Evolutionary conservation across 2,113 vertebrate genomes (phyloP).

Genomic region (Pterocles gutturalis): DNA sequence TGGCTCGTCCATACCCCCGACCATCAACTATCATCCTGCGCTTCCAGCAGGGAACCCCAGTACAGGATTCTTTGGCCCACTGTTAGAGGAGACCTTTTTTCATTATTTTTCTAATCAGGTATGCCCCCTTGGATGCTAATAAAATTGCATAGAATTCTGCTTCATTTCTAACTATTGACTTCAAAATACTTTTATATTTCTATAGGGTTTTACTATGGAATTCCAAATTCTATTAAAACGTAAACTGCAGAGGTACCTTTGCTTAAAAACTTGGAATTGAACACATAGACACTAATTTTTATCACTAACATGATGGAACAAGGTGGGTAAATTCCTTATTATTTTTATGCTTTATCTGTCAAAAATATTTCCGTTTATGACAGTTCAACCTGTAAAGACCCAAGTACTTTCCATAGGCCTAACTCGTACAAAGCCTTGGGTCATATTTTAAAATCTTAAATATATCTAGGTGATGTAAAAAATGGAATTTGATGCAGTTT

Average conservation of each 20-base stretch:
- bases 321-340: background rate
- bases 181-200: background rate
- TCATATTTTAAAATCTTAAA: background rate
- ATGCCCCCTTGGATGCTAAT: too few species aligned
- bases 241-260: background rate
- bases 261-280: background rate
- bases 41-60: fast-evolving
- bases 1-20: fast-evolving
- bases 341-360: background rate
- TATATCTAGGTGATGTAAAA: background rate
- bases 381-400: background rate
- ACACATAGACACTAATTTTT: background rate
- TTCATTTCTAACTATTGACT: background rate
- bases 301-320: background rate
- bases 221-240: background rate
- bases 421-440: background rate
- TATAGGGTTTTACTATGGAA: background rate
- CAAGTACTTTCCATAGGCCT: background rate
- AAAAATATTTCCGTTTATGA: background rate
- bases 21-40: fast-evolving
- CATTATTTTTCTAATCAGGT: background rate
- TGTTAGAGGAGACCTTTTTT: background rate
- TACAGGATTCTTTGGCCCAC: background rate
- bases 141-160: background rate
- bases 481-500: background rate